Evolutionary conservation across 2,113 vertebrate genomes (phyloP).

Genomic region (Mastomys coucha): DNA sequence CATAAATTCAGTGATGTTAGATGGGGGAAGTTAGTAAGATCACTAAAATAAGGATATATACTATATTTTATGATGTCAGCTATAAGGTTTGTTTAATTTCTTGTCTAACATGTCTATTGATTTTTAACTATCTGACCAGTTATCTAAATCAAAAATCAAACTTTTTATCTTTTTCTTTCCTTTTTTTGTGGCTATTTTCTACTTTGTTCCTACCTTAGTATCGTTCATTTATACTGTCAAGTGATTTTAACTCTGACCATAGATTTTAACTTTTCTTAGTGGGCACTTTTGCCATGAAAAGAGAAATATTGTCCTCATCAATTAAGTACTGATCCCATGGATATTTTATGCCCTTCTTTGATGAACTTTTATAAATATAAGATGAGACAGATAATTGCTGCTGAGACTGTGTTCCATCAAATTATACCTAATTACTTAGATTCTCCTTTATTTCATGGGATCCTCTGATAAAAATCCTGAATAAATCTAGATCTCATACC

Average conservation of each 20-base stretch:
- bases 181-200: not conserved
- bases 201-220: not conserved
- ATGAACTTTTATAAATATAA: not conserved
- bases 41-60: not conserved
- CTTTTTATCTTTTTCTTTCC: not conserved
- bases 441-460: not conserved
- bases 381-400: not conserved
- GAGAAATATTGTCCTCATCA: not conserved
- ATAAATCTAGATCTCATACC: too few species aligned
- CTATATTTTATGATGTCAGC: not conserved
- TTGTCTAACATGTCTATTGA: not conserved
- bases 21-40: accelerated
- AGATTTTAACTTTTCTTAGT: not conserved
- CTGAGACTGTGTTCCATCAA: not conserved
- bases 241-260: not conserved
- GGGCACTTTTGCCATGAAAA: not conserved
- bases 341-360: not conserved
- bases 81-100: not conserved
- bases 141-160: not conserved
- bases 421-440: not conserved
- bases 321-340: not conserved
- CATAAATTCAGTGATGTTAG: not conserved
- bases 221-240: not conserved
- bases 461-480: not conserved
- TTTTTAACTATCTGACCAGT: not conserved